phyloP scores from a whole-genome alignment of 2,113 vertebrate genomes.

The Gallinago jamesoni region DNA sequence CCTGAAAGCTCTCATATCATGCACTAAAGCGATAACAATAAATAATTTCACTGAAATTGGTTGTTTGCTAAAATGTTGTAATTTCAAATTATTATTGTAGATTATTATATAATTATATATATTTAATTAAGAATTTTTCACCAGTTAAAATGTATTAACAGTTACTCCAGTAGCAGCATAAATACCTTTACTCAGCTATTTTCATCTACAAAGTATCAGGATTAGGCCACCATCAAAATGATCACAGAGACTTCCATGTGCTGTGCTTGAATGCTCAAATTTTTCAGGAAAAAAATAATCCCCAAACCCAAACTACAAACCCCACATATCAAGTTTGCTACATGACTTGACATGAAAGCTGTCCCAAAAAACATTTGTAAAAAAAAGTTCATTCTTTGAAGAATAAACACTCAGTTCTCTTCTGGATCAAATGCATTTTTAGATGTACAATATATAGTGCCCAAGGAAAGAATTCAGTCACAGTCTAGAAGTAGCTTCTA shows the following conservation, averaged over 20 bases:
- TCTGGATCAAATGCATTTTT: background rate
- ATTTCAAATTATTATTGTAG: no score
- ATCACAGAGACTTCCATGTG: background rate
- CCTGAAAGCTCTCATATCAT: background rate
- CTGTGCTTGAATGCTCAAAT: background rate
- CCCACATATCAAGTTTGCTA: background rate
- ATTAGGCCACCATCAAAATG: background rate
- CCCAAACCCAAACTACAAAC: background rate
- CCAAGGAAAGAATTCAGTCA: background rate
- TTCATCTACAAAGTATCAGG: background rate
- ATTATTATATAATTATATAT: no score
- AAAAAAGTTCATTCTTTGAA: background rate
- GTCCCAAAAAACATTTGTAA: background rate
- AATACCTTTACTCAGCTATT: background rate
- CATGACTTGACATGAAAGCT: background rate
- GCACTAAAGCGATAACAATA: background rate
- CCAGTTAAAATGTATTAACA: background rate
- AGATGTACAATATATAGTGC: background rate
- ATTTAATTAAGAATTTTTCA: background rate
- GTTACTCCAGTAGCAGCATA: background rate
- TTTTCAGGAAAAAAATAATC: background rate
- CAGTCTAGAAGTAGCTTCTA: background rate
- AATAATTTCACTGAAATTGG: background rate
- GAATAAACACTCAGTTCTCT: background rate
- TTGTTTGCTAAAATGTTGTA: background rate